A percentile compares a stretch with the other conserved stretches of the same genome.
Conservation (phyloP, 92 coral and sea anemone species). For the Epizoanthus ramosus region DNA sequence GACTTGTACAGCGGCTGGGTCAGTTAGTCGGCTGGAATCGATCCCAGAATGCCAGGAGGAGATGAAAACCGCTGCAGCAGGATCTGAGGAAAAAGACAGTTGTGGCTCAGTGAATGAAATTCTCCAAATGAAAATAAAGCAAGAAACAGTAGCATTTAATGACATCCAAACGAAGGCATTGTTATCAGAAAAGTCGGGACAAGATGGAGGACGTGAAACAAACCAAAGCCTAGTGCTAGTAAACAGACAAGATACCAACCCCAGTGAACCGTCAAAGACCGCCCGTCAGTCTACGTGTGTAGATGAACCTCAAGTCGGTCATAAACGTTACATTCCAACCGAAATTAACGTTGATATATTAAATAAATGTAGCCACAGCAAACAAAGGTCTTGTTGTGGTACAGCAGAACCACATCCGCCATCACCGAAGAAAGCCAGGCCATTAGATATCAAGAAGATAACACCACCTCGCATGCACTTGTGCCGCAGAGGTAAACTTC, state of each 20-base stretch:
- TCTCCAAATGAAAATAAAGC: background rate
- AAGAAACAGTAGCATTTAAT: background rate
- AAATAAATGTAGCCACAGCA: background rate
- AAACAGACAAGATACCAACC: background rate
- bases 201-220: background rate
- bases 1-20: background rate
- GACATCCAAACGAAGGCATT: background rate
- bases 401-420: background rate
- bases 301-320: background rate
- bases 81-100: background rate
- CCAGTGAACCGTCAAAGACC: background rate
- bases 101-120: background rate
- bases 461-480: background rate
- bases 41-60: slow-evolving; percentile 1
- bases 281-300: background rate
- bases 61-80: background rate
- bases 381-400: background rate
- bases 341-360: background rate
- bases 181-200: background rate
- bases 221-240: background rate
- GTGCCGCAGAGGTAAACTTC: background rate
- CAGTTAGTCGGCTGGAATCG: background rate
- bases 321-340: background rate
- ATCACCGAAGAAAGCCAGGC: slow-evolving; percentile 34
- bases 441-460: slow-evolving; percentile 22